These are phyloP conservation scores for Myotis brandtii DNA, from an alignment of 2,113 vertebrate species.

Conservation along the genomic window DNA sequence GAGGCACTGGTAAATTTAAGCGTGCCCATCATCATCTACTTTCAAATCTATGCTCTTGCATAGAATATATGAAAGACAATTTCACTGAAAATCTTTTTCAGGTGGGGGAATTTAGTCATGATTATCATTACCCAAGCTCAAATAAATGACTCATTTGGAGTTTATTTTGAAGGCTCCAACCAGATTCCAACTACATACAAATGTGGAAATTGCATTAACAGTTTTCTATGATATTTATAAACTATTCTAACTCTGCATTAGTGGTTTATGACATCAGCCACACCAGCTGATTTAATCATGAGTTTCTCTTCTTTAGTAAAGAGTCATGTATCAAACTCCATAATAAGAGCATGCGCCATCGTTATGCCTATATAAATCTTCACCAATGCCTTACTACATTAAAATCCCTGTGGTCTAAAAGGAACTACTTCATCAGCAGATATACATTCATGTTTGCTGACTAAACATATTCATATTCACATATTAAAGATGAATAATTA, in stretches of 20 bases:
- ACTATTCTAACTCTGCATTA: conserved; percentile 53
- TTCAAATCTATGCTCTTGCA: not conserved
- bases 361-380: conserved; percentile 63
- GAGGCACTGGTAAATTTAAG: not conserved
- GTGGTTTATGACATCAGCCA: conserved; percentile 63
- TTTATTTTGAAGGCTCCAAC: conserved; percentile 21
- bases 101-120: not conserved
- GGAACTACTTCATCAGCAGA: conserved; percentile 44
- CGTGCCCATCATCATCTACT: not conserved
- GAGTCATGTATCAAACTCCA: conserved; percentile 11
- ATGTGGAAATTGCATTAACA: not conserved
- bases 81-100: not conserved
- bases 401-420: conserved; percentile 58
- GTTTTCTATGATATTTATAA: conserved; percentile 63
- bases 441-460: conserved; percentile 51
- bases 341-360: conserved; percentile 42
- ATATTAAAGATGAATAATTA: conserved; percentile 52
- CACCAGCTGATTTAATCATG: conserved; percentile 48
- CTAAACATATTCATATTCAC: conserved; percentile 47
- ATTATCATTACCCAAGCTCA: conserved; percentile 31
- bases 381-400: conserved; percentile 58
- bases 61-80: not conserved
- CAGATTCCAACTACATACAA: not conserved
- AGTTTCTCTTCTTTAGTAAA: conserved; percentile 25
- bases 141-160: conserved; percentile 49